Percentiles rank a stretch among this genome's conserved stretches.
These are phyloP conservation scores for Nixonia krombeini DNA, from an alignment of 1,140 invertebrate species.

Conservation along the genomic window DNA sequence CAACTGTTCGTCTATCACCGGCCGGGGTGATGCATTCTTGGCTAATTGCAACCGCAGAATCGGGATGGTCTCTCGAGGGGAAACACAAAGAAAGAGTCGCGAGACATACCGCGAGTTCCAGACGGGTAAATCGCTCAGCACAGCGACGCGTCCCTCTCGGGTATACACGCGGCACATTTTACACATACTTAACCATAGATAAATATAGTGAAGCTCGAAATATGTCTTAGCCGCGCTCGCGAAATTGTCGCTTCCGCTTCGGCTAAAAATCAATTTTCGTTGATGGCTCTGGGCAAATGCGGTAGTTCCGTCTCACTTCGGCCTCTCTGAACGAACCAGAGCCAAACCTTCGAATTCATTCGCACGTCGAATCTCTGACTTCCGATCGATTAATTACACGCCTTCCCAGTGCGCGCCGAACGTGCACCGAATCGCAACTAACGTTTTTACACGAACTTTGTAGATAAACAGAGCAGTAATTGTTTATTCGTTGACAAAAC, in stretches of 20 bases:
- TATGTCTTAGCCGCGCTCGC: conserved; percentile 56
- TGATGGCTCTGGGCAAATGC: no score
- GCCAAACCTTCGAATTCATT: no score
- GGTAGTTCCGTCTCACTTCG: no score
- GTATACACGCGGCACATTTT: conserved; percentile 31
- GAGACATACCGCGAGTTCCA: conserved; percentile 63
- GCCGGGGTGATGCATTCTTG: conserved; percentile 35
- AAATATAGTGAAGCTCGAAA: conserved; percentile 62
- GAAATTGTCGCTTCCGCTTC: conserved; percentile 58
- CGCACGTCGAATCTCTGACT: no score
- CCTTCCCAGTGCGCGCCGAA: no score
- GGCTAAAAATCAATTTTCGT: conserved; percentile 22
- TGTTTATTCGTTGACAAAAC: no score
- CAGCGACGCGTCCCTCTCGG: conserved; percentile 32
- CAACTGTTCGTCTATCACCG: conserved; percentile 1
- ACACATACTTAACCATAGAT: conserved; percentile 46
- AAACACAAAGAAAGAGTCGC: conserved; percentile 60
- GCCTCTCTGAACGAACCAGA: no score
- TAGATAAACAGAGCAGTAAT: no score
- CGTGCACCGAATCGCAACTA: no score
- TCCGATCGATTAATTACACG: conserved; percentile 1
- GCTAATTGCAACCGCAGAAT: conserved; percentile 45
- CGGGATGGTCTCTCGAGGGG: conserved; percentile 32
- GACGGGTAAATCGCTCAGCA: conserved; percentile 68
- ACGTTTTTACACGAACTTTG: no score